Conservation (phyloP, 2,797 vertebrate genomes). For the Toxotes lorentzi region DNA sequence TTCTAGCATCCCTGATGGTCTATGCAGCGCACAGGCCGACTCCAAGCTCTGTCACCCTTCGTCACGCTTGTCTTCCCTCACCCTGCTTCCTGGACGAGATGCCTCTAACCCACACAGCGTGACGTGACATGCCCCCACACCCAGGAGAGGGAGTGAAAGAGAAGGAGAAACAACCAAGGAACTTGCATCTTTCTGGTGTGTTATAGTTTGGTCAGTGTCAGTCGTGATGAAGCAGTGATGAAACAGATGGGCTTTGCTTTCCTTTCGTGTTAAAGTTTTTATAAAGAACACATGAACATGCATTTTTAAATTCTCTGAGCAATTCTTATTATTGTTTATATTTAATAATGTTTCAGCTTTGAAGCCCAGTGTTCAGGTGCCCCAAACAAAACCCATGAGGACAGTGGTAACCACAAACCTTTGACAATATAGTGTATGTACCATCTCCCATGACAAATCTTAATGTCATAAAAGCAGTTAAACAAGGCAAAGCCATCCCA, state of each 20-base stretch:
- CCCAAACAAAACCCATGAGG: too few relatives aligned
- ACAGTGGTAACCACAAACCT: too few relatives aligned
- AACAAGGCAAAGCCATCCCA: too few relatives aligned
- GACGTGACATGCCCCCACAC: conserved; percentile 65
- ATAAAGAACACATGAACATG: too few relatives aligned
- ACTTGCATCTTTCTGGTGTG: background rate
- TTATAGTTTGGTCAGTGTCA: background rate
- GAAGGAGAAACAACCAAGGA: conserved; percentile 11
- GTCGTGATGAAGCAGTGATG: background rate
- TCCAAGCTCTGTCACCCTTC: conserved; percentile 70
- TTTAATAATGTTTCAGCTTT: background rate
- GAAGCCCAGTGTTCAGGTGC: background rate
- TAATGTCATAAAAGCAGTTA: too few relatives aligned
- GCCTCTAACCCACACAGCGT: conserved; percentile 68
- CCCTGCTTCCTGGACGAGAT: conserved; percentile 54
- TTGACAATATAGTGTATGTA: too few relatives aligned
- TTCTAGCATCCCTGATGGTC: conserved; percentile 27
- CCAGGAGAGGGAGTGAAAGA: conserved; percentile 21
- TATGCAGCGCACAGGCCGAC: background rate
- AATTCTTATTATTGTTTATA: too few relatives aligned
- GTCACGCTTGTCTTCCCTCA: conserved; percentile 81
- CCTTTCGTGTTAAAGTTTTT: too few relatives aligned
- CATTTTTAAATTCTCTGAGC: too few relatives aligned
- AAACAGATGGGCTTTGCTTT: background rate
- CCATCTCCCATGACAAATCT: too few relatives aligned